Conservation (phyloP, 2,888 invertebrate species). For the Catocala nupta region DNA sequence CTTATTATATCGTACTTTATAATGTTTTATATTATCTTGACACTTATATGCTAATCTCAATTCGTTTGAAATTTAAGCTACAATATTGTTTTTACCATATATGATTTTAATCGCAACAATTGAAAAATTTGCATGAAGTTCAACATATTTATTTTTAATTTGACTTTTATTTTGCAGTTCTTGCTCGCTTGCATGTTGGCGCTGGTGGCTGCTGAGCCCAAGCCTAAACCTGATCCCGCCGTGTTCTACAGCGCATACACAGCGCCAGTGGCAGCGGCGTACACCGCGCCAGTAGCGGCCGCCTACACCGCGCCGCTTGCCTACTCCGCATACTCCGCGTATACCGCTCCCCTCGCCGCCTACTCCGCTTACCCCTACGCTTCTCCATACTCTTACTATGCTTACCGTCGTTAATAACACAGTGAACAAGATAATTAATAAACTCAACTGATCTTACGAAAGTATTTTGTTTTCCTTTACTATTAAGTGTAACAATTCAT, state of each 20-base stretch:
- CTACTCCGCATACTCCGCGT: constrained; percentile 61
- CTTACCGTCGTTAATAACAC: neutral
- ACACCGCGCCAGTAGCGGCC: constrained; percentile 57
- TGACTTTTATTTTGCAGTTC: constrained; percentile 56
- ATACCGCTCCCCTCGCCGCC: constrained; percentile 58
- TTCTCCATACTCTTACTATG: constrained; percentile 51
- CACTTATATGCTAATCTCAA: no score
- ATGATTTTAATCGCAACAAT: no score
- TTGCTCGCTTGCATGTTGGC: constrained; percentile 69
- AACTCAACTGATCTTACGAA: neutral
- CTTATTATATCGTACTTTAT: no score
- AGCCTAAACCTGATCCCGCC: constrained; percentile 45
- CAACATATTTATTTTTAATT: constrained; percentile 20
- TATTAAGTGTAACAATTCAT: no score
- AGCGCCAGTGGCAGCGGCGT: constrained; percentile 53
- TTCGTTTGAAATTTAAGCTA: no score
- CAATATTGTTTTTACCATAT: no score
- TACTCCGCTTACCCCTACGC: constrained; percentile 64
- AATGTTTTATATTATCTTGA: no score
- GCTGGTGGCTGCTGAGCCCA: constrained; percentile 37
- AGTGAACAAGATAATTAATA: neutral
- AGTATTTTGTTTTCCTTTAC: neutral
- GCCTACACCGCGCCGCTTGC: constrained; percentile 55
- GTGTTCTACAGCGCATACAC: constrained; percentile 52
- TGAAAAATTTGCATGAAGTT: no score